Evolutionary conservation across 2,888 invertebrate genomes (phyloP).

Genomic region (Dynastes hyllus): DNA sequence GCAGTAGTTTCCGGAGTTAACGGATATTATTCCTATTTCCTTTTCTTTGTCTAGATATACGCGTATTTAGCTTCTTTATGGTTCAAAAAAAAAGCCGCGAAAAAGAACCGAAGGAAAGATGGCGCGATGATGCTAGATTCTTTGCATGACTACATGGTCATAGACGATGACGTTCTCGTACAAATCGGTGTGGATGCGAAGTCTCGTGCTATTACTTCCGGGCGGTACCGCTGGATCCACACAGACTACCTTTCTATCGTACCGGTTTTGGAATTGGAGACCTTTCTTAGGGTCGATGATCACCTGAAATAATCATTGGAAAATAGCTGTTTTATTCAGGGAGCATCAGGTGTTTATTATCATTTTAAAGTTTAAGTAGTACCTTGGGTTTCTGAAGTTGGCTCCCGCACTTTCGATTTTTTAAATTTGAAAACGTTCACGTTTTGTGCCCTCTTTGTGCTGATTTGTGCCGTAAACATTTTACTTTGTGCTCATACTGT

Average conservation of each 20-base stretch:
- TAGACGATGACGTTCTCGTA: conserved; percentile 86
- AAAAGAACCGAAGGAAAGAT: too few relatives aligned
- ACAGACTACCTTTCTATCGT: conserved; percentile 84
- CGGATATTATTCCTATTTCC: background rate
- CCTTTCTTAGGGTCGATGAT: conserved; percentile 83
- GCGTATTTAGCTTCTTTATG: background rate
- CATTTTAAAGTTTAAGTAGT: too few relatives aligned
- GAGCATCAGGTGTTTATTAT: too few relatives aligned
- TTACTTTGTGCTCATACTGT: too few relatives aligned
- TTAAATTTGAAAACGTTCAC: too few relatives aligned
- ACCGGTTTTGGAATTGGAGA: conserved; percentile 85
- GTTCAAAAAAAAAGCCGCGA: background rate
- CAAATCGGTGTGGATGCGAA: conserved; percentile 76
- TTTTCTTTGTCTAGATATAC: background rate
- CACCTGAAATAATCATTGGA: conserved; percentile 67
- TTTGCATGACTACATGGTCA: conserved; percentile 82
- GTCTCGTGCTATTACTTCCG: conserved; percentile 80
- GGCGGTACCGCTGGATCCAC: conserved; percentile 79
- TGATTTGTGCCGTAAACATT: too few relatives aligned
- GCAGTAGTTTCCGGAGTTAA: background rate
- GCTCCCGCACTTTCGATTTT: too few relatives aligned
- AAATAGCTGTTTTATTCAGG: too few relatives aligned
- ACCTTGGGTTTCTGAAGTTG: too few relatives aligned
- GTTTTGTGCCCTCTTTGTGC: too few relatives aligned
- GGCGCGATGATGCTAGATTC: conserved; percentile 60